Percentiles rank a stretch among this genome's conserved stretches.
These are phyloP conservation scores for Temnothorax rugatulus DNA, from an alignment of 2,888 invertebrate species.

Conservation along the genomic window DNA sequence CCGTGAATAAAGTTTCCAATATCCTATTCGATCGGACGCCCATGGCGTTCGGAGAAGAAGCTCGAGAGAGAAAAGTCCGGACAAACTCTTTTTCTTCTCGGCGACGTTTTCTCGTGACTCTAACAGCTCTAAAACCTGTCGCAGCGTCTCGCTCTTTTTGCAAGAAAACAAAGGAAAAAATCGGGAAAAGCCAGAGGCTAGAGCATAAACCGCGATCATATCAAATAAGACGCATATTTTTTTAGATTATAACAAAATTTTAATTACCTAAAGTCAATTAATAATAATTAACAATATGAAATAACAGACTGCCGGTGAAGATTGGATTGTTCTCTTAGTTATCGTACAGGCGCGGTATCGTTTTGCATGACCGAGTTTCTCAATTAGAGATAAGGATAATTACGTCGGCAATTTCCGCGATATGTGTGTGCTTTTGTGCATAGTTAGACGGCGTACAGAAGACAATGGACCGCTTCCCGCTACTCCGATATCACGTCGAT, in stretches of 20 bases:
- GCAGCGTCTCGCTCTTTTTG: constrained; percentile 7
- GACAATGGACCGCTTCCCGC: constrained; percentile 43
- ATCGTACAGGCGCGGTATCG: constrained; percentile 15
- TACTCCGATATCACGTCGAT: constrained; percentile 46
- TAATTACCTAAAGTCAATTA: constrained; percentile 6
- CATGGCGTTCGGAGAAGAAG: constrained; percentile 55
- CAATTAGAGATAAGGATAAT: constrained; percentile 57
- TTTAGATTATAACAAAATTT: not conserved
- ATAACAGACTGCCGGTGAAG: not conserved
- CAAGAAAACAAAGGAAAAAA: constrained; percentile 2
- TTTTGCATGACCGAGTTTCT: constrained; percentile 46
- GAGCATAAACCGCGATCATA: not conserved
- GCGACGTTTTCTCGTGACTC: constrained; percentile 40
- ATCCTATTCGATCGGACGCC: constrained; percentile 71
- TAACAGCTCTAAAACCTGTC: constrained; percentile 36
- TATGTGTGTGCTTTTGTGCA: constrained; percentile 36
- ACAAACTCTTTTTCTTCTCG: constrained; percentile 51
- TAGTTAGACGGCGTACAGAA: constrained; percentile 40
- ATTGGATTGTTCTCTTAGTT: constrained; percentile 21
- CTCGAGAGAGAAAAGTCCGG: constrained; percentile 46
- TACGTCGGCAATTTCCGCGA: constrained; percentile 56
- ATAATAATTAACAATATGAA: not conserved
- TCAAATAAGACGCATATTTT: not conserved
- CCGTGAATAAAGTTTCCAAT: constrained; percentile 80
- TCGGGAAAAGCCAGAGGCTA: not conserved